These are phyloP conservation scores for Ernsta delagoae DNA, from an alignment of 2,888 invertebrate species.

Conservation along the genomic window DNA sequence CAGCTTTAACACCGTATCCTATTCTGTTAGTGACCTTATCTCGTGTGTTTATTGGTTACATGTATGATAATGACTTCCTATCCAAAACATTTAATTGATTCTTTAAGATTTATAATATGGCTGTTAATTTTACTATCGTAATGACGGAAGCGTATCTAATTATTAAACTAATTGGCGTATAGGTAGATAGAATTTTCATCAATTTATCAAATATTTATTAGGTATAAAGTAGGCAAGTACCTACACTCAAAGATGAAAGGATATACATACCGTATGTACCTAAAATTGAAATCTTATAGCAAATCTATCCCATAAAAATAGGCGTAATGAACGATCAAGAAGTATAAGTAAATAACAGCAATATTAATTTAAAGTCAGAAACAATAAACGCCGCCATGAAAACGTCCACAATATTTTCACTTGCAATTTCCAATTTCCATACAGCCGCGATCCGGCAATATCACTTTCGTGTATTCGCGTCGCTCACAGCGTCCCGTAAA, in stretches of 20 bases:
- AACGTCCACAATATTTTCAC: constrained; percentile 43
- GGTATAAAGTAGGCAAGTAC: no score
- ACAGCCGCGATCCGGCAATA: constrained; percentile 52
- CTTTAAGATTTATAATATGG: constrained; percentile 24
- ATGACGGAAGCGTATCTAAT: background rate
- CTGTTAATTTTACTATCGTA: constrained; percentile 11
- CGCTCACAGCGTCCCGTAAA: constrained; percentile 60
- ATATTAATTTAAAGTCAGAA: constrained; percentile 33
- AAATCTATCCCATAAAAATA: background rate
- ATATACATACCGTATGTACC: no score
- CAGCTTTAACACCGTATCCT: constrained; percentile 26
- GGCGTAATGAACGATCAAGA: background rate
- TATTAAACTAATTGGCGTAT: no score
- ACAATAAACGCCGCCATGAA: constrained; percentile 34
- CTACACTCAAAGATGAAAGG: no score
- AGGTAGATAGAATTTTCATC: no score
- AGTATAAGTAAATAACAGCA: constrained; percentile 11
- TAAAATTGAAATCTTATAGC: no score
- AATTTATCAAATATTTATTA: no score
- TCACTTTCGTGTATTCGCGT: constrained; percentile 59
- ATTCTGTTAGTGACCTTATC: constrained; percentile 25
- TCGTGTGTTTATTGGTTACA: constrained; percentile 31
- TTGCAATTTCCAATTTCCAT: constrained; percentile 49
- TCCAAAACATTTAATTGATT: constrained; percentile 28
- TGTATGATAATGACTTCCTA: constrained; percentile 31